These are phyloP conservation scores for Augochlora pura DNA, from an alignment of 1,140 invertebrate genomes.

Conservation along the genomic window DNA sequence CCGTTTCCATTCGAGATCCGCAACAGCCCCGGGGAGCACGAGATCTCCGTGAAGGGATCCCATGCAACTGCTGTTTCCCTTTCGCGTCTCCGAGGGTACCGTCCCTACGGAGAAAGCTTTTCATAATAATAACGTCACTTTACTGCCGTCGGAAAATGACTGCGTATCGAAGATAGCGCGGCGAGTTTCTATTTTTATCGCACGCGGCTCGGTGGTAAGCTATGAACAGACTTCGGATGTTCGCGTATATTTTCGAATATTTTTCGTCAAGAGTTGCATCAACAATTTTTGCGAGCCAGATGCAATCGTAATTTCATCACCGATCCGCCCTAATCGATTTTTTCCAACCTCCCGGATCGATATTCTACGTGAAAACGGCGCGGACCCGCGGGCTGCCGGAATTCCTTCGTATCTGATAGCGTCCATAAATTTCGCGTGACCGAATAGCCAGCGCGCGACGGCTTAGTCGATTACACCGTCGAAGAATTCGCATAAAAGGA, in stretches of 20 bases:
- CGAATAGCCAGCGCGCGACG: background rate
- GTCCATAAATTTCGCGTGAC: constrained; percentile 3
- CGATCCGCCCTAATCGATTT: background rate
- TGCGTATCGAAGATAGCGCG: too few species aligned
- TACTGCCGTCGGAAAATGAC: too few species aligned
- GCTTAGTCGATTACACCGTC: constrained; percentile 11
- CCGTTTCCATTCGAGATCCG: background rate
- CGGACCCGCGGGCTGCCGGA: background rate
- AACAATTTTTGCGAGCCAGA: too few species aligned
- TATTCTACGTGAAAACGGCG: background rate
- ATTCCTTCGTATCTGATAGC: background rate
- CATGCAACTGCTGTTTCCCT: background rate
- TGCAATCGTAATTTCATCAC: background rate
- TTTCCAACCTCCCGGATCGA: background rate
- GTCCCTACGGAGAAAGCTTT: background rate
- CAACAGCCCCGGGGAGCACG: background rate
- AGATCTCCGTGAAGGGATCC: background rate
- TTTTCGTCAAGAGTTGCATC: too few species aligned
- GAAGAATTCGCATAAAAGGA: constrained; percentile 32
- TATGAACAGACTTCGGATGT: too few species aligned
- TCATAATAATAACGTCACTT: background rate
- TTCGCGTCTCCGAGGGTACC: background rate
- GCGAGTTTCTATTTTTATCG: too few species aligned
- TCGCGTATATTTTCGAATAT: too few species aligned
- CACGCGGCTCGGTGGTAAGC: too few species aligned